phyloP scores from a whole-genome alignment of 2,888 invertebrate genomes.

The Dusona sp. region DNA sequence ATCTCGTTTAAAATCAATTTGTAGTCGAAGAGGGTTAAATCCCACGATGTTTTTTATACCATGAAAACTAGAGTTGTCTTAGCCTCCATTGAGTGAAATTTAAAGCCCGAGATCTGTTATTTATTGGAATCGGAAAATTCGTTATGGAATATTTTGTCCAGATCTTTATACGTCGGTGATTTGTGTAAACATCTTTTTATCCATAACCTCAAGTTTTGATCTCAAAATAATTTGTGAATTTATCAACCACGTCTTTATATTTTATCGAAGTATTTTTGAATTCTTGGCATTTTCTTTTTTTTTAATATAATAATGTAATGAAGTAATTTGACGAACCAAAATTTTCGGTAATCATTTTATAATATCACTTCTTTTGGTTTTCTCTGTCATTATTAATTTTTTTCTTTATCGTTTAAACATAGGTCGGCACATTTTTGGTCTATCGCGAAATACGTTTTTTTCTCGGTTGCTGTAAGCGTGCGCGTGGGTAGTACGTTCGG shows the following conservation, averaged over 20 bases:
- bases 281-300: not conserved
- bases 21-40: not conserved
- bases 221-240: not conserved
- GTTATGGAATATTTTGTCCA: not conserved
- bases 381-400: not conserved
- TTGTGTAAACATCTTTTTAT: not conserved
- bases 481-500: constrained; percentile 31
- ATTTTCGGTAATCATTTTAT: not conserved
- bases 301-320: no score
- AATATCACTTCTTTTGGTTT: not conserved
- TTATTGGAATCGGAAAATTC: not conserved
- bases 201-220: not conserved
- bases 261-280: not conserved
- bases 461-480: not conserved
- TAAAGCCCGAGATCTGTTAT: not conserved
- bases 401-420: not conserved
- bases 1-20: not conserved
- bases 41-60: not conserved
- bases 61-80: not conserved
- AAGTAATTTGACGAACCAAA: no score
- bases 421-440: not conserved
- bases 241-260: not conserved
- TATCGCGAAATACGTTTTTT: not conserved
- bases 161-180: not conserved
- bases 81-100: not conserved